Conservation (phyloP, 2,797 vertebrate species). For the Diglossa cyanea region DNA sequence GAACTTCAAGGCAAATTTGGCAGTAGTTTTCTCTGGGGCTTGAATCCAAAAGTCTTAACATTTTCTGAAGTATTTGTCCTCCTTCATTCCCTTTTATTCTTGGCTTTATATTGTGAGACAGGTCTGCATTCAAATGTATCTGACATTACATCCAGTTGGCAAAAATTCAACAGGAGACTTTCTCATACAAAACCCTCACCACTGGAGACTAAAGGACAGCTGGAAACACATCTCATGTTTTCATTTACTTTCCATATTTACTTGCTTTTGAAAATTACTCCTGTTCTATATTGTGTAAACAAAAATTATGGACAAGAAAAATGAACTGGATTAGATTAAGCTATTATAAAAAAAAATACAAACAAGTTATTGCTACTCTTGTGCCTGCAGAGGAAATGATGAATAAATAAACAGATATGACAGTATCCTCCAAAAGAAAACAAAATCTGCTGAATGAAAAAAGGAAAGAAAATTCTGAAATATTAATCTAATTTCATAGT, state of each 20-base stretch:
- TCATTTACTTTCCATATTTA: neutral
- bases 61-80: neutral
- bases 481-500: neutral
- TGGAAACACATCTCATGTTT: neutral
- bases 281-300: neutral
- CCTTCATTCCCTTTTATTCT: neutral
- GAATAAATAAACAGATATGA: neutral
- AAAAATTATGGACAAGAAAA: neutral
- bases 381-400: neutral
- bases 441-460: neutral
- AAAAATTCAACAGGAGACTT: neutral
- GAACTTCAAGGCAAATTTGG: neutral
- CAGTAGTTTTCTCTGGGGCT: neutral
- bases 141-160: neutral
- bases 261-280: neutral
- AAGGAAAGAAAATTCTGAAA: neutral
- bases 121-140: neutral
- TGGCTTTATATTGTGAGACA: neutral
- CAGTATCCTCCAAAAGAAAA: neutral
- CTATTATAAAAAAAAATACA: neutral
- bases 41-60: neutral
- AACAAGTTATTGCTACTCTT: neutral
- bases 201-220: neutral
- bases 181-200: neutral
- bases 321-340: neutral